phyloP scores from a whole-genome alignment of 2,888 invertebrate species.

The Latrodectus hesperus region DNA sequence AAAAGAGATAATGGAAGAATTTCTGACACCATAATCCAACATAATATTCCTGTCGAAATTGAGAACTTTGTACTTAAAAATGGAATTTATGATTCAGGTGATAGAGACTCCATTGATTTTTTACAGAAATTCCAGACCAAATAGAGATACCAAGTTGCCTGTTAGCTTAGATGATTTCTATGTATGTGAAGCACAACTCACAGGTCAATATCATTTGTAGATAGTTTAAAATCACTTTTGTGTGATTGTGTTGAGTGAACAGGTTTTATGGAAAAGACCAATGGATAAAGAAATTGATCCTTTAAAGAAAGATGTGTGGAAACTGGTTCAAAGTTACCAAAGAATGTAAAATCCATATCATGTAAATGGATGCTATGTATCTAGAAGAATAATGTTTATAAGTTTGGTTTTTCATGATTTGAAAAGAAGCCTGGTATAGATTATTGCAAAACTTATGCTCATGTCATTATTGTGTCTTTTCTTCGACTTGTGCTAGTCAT shows the following conservation, averaged over 20 bases:
- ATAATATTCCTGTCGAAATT: background rate
- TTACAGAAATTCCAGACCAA: background rate
- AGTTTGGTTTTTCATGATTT: too few relatives aligned
- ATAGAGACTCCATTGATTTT: background rate
- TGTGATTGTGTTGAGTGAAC: background rate
- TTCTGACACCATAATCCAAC: background rate
- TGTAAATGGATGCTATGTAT: slow-evolving; percentile 70
- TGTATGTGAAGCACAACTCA: slow-evolving; percentile 18
- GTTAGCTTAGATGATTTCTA: slow-evolving; percentile 9
- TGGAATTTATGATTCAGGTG: background rate
- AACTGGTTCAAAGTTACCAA: slow-evolving; percentile 57
- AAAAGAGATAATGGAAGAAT: background rate
- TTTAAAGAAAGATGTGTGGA: slow-evolving; percentile 68
- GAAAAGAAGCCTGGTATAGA: too few relatives aligned
- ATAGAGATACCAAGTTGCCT: background rate
- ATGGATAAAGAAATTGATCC: slow-evolving; percentile 63
- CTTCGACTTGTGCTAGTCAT: background rate
- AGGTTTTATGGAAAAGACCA: slow-evolving; percentile 41
- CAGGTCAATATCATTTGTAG: slow-evolving; percentile 26
- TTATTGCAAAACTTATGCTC: too few relatives aligned
- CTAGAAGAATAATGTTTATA: background rate
- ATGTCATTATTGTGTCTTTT: too few relatives aligned
- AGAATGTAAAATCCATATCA: slow-evolving; percentile 63
- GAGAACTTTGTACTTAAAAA: background rate
- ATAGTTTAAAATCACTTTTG: background rate